These are phyloP conservation scores for Vidua chalybeata DNA, from an alignment of 2,113 vertebrate genomes.

Conservation along the genomic window DNA sequence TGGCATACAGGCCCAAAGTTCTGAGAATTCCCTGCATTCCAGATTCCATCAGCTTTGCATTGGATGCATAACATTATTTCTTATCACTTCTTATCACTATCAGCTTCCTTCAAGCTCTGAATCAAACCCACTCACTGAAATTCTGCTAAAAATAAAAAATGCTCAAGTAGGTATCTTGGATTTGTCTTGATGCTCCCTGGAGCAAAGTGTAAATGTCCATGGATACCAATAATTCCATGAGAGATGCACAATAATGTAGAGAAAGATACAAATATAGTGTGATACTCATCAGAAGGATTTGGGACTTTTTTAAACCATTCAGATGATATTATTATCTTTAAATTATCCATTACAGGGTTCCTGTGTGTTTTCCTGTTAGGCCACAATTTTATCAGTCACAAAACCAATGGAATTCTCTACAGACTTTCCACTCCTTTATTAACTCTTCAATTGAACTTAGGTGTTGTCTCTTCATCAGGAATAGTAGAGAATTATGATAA, in stretches of 20 bases:
- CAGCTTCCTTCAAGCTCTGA: neutral
- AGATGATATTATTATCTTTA: neutral
- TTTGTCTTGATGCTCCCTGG: neutral
- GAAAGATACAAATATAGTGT: neutral
- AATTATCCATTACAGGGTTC: neutral
- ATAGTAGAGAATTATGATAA: neutral
- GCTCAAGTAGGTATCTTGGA: neutral
- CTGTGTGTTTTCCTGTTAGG: neutral
- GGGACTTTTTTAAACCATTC: neutral
- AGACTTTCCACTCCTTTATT: neutral
- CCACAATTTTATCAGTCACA: neutral
- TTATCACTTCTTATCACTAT: too few relatives aligned
- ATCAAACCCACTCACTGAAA: neutral
- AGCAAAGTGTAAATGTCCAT: neutral
- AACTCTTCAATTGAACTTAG: neutral
- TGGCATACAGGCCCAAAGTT: too few relatives aligned
- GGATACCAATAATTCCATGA: neutral
- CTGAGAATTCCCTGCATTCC: too few relatives aligned
- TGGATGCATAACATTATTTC: neutral
- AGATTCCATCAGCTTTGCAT: neutral
- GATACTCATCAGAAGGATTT: neutral
- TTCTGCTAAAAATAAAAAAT: neutral
- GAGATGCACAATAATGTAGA: neutral
- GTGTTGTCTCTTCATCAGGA: neutral
- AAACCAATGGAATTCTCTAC: neutral